Conservation (phyloP, 1,140 invertebrate genomes). For the Drosophila leontia region DNA sequence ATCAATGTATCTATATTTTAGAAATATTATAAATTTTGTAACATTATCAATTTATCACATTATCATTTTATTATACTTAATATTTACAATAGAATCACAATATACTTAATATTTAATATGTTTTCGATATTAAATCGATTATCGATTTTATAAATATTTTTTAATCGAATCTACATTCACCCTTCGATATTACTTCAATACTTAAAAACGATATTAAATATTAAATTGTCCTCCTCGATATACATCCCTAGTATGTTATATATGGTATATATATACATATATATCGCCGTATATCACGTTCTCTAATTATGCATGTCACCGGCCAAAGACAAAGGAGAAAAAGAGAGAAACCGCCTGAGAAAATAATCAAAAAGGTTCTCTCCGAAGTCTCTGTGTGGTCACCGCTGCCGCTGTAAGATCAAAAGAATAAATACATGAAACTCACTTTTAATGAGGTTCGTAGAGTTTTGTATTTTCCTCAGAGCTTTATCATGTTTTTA, state of each 20-base stretch:
- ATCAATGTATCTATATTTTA: no score
- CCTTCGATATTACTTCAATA: neutral
- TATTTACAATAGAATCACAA: no score
- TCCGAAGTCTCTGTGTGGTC: slow-evolving; percentile 39
- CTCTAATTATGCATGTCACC: slow-evolving; percentile 67
- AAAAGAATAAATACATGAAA: slow-evolving; percentile 46
- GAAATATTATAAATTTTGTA: no score
- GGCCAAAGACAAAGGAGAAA: slow-evolving; percentile 59
- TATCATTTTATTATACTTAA: no score
- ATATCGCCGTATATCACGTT: slow-evolving; percentile 37
- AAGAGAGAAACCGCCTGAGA: slow-evolving; percentile 38
- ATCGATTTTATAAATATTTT: neutral
- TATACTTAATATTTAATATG: no score
- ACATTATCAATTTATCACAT: no score
- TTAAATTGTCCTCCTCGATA: neutral
- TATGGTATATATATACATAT: slow-evolving; percentile 49
- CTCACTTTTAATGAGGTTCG: slow-evolving; percentile 38
- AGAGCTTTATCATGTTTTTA: slow-evolving; percentile 17
- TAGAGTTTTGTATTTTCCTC: slow-evolving; percentile 10
- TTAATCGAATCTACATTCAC: no score
- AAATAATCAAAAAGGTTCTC: slow-evolving; percentile 48
- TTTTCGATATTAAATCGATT: neutral
- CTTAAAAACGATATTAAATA: neutral
- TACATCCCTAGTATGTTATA: neutral
- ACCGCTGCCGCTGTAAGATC: slow-evolving; percentile 28